Percentiles rank a stretch among this genome's conserved stretches.
Conservation (phyloP, 2,888 invertebrate species). For the Eulithis testata region DNA sequence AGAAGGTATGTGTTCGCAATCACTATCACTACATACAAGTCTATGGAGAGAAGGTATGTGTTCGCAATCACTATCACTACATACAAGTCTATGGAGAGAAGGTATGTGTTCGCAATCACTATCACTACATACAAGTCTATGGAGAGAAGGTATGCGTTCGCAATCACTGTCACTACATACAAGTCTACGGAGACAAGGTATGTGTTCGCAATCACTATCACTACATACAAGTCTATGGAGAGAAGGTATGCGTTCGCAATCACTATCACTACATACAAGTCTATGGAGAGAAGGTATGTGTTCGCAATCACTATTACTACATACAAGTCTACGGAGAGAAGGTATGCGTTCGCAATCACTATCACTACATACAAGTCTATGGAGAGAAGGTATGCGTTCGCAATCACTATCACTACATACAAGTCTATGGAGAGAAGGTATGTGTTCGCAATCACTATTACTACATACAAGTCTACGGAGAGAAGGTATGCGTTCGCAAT, state of each 20-base stretch:
- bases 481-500: conserved; percentile 85
- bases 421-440: conserved; percentile 97
- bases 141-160: conserved; percentile 89
- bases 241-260: conserved; percentile 85
- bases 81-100: conserved; percentile 97
- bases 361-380: conserved; percentile 97
- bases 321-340: conserved; percentile 97
- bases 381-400: conserved; percentile 89
- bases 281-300: conserved; percentile 93
- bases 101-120: conserved; percentile 75
- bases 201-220: no score
- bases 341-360: conserved; percentile 75
- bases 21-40: no score
- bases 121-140: conserved; percentile 97
- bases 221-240: conserved; percentile 97
- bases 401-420: no score
- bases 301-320: no score
- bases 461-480: conserved; percentile 97
- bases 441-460: no score
- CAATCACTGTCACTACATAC: no score
- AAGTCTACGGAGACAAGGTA: conserved; percentile 97
- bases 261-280: no score
- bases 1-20: conserved; percentile 85
- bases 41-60: conserved; percentile 93
- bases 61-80: no score